Conservation (phyloP, 1,140 invertebrate species). For the Hylaeus anthracinus region DNA sequence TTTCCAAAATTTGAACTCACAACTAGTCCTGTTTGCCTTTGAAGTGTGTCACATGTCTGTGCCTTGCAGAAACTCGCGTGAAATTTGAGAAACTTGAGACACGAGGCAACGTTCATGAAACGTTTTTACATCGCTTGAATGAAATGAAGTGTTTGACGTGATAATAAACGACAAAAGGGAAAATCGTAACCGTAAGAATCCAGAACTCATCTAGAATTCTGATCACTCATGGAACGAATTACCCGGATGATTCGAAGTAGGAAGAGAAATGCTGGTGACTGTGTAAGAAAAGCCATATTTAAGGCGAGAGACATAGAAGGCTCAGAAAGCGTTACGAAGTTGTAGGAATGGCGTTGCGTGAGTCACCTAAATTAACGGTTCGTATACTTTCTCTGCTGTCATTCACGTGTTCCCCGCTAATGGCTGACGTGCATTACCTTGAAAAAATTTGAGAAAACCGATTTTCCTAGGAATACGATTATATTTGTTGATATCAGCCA, state of each 20-base stretch:
- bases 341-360: slow-evolving; percentile 46
- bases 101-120: no score
- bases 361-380: slow-evolving; percentile 66
- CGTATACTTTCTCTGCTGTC: slow-evolving; percentile 57
- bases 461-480: background rate
- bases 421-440: slow-evolving; percentile 18
- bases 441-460: background rate
- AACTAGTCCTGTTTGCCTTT: no score
- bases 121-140: no score
- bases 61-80: no score
- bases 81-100: no score
- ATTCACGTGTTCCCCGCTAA: slow-evolving; percentile 41
- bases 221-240: background rate
- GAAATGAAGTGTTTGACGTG: no score
- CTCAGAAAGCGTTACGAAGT: slow-evolving; percentile 39
- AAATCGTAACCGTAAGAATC: background rate
- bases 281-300: slow-evolving; percentile 12
- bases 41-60: no score
- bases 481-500: no score
- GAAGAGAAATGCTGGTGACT: background rate
- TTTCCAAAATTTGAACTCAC: no score
- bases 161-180: no score
- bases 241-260: no score
- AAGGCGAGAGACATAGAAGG: slow-evolving; percentile 11
- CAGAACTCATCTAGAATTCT: background rate